A percentile compares a stretch with the other conserved stretches of the same genome.
These are phyloP conservation scores for Myrmecophaga tridactyla DNA, from an alignment of 2,113 vertebrate species.

Conservation along the genomic window DNA sequence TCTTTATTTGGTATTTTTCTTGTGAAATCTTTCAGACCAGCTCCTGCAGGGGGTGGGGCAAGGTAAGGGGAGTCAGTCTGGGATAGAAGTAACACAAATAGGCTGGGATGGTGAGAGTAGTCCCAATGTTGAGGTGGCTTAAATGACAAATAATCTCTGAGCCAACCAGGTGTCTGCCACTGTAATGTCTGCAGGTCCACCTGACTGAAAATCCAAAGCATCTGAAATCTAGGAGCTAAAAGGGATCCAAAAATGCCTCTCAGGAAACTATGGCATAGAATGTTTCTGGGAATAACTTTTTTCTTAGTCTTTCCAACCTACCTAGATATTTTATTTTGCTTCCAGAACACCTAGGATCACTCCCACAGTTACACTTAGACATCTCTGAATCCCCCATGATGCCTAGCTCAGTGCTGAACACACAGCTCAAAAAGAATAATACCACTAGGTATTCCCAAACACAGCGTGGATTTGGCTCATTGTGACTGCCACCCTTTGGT, in stretches of 20 bases:
- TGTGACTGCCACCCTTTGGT: neutral
- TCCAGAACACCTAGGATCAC: neutral
- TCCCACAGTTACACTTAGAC: neutral
- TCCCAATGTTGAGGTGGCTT: neutral
- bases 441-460: neutral
- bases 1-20: neutral
- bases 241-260: neutral
- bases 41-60: neutral
- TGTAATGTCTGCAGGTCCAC: neutral
- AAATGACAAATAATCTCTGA: neutral
- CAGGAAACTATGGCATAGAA: neutral
- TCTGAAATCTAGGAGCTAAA: neutral
- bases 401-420: neutral
- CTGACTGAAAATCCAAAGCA: neutral
- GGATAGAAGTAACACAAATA: neutral
- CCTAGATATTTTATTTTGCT: neutral
- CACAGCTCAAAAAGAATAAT: neutral
- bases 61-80: neutral
- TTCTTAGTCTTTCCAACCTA: neutral
- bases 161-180: neutral
- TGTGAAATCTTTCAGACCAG: neutral
- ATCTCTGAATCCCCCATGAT: neutral
- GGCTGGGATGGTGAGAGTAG: neutral
- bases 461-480: neutral
- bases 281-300: neutral